Conservation (phyloP, 2,113 vertebrate genomes). For the Girardinichthys multiradiatus region DNA sequence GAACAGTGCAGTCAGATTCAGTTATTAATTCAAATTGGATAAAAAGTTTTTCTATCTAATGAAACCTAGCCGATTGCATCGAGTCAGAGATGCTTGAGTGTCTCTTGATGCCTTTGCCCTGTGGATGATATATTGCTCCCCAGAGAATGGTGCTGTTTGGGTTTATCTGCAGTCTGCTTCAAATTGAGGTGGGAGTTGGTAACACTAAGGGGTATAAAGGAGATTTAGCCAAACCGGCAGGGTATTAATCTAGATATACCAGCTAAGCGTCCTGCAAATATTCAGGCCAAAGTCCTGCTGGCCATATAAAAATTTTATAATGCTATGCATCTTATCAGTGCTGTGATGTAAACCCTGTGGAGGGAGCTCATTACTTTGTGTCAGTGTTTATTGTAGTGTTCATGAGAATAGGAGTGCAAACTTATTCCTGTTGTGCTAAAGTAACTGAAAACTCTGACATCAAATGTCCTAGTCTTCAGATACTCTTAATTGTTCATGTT, state of each 20-base stretch:
- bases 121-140: slow-evolving; percentile 67
- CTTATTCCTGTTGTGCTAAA: slow-evolving; percentile 14
- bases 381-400: no score
- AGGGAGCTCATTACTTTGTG: slow-evolving; percentile 11
- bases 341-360: slow-evolving; percentile 1
- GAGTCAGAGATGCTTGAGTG: no score
- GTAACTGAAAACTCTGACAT: neutral
- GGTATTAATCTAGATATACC: slow-evolving; percentile 69
- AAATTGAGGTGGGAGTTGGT: slow-evolving; percentile 81
- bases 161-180: slow-evolving; percentile 62
- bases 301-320: slow-evolving; percentile 47
- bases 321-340: slow-evolving; percentile 34
- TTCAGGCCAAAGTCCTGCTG: slow-evolving; percentile 25
- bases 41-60: no score
- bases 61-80: no score
- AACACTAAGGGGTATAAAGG: slow-evolving; percentile 67
- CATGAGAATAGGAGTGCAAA: slow-evolving; percentile 11
- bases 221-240: slow-evolving; percentile 64
- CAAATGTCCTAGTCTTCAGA: neutral
- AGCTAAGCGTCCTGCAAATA: slow-evolving; percentile 36
- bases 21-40: no score
- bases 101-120: slow-evolving; percentile 45
- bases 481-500: neutral
- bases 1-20: no score
- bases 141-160: slow-evolving; percentile 45